Percentiles rank a stretch among this genome's conserved stretches.
Conservation (phyloP, 1,140 invertebrate genomes). For the Uloborus diversus region DNA sequence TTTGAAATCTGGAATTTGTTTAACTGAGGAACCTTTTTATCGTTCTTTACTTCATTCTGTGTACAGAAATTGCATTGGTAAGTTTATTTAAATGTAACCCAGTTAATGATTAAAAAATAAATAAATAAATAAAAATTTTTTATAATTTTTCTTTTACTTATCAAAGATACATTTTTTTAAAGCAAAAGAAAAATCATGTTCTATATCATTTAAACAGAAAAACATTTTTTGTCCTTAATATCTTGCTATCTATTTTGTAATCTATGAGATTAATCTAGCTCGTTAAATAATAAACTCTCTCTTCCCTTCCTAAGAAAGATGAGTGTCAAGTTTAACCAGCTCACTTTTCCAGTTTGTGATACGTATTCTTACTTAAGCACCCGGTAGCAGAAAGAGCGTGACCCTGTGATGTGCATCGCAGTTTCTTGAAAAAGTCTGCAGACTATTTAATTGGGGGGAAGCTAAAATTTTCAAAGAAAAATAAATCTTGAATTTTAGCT, state of each 20-base stretch:
- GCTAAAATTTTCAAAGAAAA: no score
- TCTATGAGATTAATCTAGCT: background rate
- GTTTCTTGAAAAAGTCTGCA: no score
- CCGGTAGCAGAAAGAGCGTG: no score
- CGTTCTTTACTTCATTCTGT: constrained; percentile 59
- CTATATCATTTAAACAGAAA: background rate
- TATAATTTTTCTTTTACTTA: background rate
- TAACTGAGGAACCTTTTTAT: constrained; percentile 65
- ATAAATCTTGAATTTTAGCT: no score
- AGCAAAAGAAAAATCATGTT: background rate
- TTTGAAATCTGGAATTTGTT: constrained; percentile 53
- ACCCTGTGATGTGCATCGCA: no score
- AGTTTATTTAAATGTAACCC: constrained; percentile 19
- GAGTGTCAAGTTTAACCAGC: no score
- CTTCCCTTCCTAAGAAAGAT: no score
- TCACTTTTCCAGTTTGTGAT: no score
- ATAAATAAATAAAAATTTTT: constrained; percentile 56
- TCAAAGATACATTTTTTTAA: background rate
- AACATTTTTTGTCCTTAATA: background rate
- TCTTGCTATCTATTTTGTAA: background rate
- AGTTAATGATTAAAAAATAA: no score
- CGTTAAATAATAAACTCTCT: no score
- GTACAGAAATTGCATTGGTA: constrained; percentile 43
- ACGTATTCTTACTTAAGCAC: no score
- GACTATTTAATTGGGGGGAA: no score